phyloP scores from a whole-genome alignment of 64 coral and sea anemone genomes.

The Stylophora pistillata region DNA sequence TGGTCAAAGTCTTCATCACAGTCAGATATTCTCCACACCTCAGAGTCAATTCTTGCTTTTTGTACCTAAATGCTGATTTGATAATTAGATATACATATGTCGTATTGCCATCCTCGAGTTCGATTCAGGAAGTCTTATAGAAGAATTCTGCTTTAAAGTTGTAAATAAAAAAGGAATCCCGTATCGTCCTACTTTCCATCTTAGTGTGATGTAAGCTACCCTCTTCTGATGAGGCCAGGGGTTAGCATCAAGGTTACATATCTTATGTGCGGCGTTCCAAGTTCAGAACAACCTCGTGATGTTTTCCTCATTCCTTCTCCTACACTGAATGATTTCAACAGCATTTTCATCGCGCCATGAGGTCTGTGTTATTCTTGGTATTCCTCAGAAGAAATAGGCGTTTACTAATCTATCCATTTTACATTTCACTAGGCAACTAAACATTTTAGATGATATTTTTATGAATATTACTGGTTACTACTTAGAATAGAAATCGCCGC shows the following conservation, averaged over 20 bases:
- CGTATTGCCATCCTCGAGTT: constrained; percentile 1
- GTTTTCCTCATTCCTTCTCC: not conserved
- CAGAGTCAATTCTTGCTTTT: not conserved
- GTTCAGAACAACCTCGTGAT: not conserved
- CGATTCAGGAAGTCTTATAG: constrained; percentile 2
- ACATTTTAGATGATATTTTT: constrained; percentile 60
- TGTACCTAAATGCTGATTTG: constrained; percentile 4
- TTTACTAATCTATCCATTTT: constrained; percentile 16
- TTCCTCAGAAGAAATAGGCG: not conserved
- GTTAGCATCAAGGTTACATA: not conserved
- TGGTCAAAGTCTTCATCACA: not conserved
- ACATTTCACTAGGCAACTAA: constrained; percentile 22
- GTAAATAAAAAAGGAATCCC: constrained; percentile 22
- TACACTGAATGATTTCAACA: not conserved
- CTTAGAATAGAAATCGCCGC: constrained; percentile 37
- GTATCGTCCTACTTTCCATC: constrained; percentile 13
- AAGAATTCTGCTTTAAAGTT: constrained; percentile 44
- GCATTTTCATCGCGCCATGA: not conserved
- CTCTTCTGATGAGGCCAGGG: not conserved
- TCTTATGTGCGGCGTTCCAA: not conserved
- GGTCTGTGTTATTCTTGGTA: constrained; percentile 29
- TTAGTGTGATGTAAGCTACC: not conserved
- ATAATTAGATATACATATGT: not conserved
- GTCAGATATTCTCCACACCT: not conserved
- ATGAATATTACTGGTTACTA: constrained; percentile 38